Conservation (phyloP, 2,113 vertebrate genomes). For the Ailurus styani region DNA sequence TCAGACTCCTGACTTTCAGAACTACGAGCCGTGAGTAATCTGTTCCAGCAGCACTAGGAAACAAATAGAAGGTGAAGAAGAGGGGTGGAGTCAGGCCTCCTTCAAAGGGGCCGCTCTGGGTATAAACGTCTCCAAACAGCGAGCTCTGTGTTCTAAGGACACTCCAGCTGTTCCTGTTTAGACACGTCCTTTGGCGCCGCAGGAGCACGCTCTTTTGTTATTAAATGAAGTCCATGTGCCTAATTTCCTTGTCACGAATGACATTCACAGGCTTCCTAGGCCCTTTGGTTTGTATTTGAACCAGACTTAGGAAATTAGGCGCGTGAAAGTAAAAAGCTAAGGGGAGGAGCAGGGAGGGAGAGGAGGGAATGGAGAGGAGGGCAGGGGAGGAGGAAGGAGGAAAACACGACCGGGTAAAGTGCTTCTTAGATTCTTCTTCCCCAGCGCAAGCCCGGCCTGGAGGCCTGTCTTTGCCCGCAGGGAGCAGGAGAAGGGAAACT, state of each 20-base stretch:
- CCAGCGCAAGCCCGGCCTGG: neutral
- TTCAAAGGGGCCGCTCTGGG: neutral
- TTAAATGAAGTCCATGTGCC: neutral
- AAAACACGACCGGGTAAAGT: neutral
- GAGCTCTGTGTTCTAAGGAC: neutral
- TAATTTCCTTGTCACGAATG: neutral
- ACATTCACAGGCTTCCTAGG: neutral
- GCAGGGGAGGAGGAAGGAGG: neutral
- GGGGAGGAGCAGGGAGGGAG: neutral
- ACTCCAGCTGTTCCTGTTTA: neutral
- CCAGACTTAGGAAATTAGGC: neutral
- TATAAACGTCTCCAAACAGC: neutral
- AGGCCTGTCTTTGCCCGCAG: constrained; percentile 34
- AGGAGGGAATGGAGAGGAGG: neutral
- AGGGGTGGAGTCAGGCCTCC: neutral
- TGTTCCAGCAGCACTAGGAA: neutral
- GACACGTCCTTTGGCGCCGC: neutral
- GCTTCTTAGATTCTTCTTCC: neutral
- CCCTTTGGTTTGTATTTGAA: neutral
- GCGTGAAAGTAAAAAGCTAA: neutral
- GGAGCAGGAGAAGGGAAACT: constrained; percentile 49
- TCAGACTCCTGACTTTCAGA: neutral
- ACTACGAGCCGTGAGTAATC: neutral
- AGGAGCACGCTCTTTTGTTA: neutral
- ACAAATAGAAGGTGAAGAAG: neutral